A percentile compares a stretch with the other conserved stretches of the same genome.
These are phyloP conservation scores for Drosophila picticornis DNA, from an alignment of 2,888 invertebrate species.

Conservation along the genomic window DNA sequence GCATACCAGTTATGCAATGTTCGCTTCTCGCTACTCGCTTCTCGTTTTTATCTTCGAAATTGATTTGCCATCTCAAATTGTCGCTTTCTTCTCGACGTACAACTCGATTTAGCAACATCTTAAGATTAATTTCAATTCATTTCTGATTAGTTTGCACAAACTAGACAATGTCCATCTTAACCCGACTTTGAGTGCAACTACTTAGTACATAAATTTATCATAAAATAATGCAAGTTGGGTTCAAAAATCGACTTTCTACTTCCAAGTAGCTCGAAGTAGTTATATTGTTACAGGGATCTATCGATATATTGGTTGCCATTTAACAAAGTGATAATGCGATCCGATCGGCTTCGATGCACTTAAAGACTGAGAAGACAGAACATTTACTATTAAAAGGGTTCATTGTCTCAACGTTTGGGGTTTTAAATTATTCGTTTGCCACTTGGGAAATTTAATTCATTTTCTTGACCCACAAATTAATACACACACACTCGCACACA, in stretches of 20 bases:
- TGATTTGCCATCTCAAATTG: not conserved
- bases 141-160: not conserved
- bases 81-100: not conserved
- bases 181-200: not conserved
- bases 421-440: not conserved
- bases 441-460: slow-evolving; percentile 1
- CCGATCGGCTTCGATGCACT: not conserved
- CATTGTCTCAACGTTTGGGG: not conserved
- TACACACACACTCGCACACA: slow-evolving; percentile 1
- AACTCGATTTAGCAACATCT: not conserved
- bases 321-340: not conserved
- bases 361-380: not conserved
- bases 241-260: not conserved
- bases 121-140: not conserved
- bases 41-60: not conserved
- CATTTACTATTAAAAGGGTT: not conserved
- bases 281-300: not conserved
- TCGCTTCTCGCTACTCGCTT: not conserved
- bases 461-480: slow-evolving; percentile 45
- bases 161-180: not conserved
- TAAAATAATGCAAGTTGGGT: not conserved
- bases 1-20: slow-evolving; percentile 12
- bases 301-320: not conserved
- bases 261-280: not conserved
- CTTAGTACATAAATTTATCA: not conserved